These are phyloP conservation scores for Xenentodon cancila DNA, from an alignment of 2,797 vertebrate genomes.

Conservation along the genomic window DNA sequence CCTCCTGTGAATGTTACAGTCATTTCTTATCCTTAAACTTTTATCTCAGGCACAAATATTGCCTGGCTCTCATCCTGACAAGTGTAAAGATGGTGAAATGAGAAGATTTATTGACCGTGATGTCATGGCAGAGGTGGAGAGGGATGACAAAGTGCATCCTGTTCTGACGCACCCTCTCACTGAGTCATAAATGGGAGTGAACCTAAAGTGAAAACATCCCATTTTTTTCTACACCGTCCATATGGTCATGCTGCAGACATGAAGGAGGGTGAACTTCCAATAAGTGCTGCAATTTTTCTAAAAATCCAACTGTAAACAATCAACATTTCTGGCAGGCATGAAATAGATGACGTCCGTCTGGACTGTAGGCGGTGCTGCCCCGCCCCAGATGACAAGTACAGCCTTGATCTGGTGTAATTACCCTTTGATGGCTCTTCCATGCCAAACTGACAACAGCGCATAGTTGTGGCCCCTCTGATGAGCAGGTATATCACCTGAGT, in stretches of 20 bases:
- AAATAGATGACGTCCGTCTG: no score
- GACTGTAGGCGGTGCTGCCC: no score
- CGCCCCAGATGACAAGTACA: conserved; percentile 11
- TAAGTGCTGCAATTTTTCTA: not conserved
- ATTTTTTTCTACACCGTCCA: no score
- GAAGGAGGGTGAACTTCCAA: not conserved
- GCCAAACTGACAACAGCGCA: not conserved
- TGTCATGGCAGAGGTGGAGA: conserved; percentile 1
- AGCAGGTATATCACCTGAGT: conserved; percentile 5
- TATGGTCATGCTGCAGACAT: no score
- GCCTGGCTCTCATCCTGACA: not conserved
- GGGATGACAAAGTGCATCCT: not conserved
- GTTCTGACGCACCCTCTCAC: not conserved
- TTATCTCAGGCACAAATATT: not conserved
- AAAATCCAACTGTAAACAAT: not conserved
- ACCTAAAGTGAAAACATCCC: no score
- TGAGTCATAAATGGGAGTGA: conserved; percentile 7
- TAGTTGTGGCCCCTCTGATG: not conserved
- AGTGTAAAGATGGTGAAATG: not conserved
- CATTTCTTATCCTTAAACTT: not conserved
- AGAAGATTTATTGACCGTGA: not conserved
- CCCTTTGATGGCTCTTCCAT: not conserved
- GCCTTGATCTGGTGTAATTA: conserved; percentile 4
- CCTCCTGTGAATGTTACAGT: not conserved
- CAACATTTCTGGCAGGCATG: no score